A percentile compares a stretch with the other conserved stretches of the same genome.
phyloP scores from a whole-genome alignment of 2,113 vertebrate genomes.

The Procavia capensis region DNA sequence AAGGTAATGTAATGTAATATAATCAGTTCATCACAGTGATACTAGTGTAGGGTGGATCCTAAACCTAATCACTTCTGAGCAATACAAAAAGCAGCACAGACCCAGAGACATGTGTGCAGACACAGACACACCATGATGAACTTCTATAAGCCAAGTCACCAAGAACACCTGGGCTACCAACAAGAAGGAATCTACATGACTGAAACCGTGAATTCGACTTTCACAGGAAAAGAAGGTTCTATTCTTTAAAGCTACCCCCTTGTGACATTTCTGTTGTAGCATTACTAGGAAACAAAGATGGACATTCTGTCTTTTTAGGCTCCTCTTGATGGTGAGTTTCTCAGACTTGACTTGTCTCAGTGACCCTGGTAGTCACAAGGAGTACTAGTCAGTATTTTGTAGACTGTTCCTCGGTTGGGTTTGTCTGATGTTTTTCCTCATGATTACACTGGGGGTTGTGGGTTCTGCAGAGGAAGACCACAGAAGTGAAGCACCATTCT shows the following conservation, averaged over 20 bases:
- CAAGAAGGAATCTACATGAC: neutral
- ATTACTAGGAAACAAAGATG: neutral
- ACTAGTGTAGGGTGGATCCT: neutral
- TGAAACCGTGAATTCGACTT: neutral
- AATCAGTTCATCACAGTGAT: neutral
- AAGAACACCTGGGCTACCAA: neutral
- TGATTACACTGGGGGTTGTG: neutral
- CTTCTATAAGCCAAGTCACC: neutral
- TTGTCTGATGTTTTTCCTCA: neutral
- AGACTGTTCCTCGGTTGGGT: neutral
- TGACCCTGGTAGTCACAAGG: neutral
- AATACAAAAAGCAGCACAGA: neutral
- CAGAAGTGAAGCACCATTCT: neutral
- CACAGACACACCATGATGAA: neutral
- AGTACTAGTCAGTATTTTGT: neutral
- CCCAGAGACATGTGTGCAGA: neutral
- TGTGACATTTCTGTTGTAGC: neutral
- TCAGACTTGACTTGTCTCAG: neutral
- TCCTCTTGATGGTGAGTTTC: neutral
- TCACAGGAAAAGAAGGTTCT: neutral
- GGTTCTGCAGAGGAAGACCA: neutral
- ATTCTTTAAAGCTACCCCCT: neutral
- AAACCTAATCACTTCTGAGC: neutral
- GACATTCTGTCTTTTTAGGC: neutral
- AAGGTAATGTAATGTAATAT: neutral